Base-by-base conservation (phyloP, 2,113 vertebrate species). In the Parotia lawesii region DNA sequence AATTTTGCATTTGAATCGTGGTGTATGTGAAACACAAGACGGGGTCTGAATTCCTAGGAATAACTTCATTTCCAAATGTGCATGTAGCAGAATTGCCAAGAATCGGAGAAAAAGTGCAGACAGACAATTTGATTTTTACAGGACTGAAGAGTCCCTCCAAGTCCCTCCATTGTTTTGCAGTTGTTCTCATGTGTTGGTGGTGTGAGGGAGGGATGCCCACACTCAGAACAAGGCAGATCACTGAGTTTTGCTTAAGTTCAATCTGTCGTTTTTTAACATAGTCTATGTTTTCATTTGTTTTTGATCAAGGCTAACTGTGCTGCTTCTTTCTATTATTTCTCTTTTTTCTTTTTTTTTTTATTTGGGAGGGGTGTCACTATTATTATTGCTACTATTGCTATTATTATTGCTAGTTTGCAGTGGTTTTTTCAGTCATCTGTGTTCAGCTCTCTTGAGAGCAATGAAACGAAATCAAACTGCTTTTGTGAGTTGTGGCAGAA, bases 401-500 rank as follows among this genome's bases (percentile, higher is more conserved):
- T 73, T 91, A 92, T 95, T 92, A 89, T 84, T 92, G 87, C 93
- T 87, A 90, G 92, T 93, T 93, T 80, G 75, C 60, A 45, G 56
- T 57, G 76, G 14, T 7, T 70, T 94, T 91, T 90, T 95, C 33
- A 90, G 94, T 93, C 71, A 50, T 83, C 87, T 73, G 57, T 80
- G 79, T 96, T 97, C 88, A 60, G 69, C 79, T 98, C 96, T 97
- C 93, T 97, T 85, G 91, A 97, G 89, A 97, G 94, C 95, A 97
- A 94, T 97, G 96, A 97, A 97, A 97, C 94, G 94, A 98, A 97
- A 97, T 97, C 97, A 97, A 97, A 97, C 80, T 95, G 95, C 94
- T 91, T 97, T 97, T 98, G 97, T 98, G 92, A 97, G 87, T 95
- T 97, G 96, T 97, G 96, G 98, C 96, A 98, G 93, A 93, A 84